Evolutionary conservation across 2,113 vertebrate genomes (phyloP), one percentile per base, ranked within the genome.

Genomic region (Leucosticte australis): DNA sequence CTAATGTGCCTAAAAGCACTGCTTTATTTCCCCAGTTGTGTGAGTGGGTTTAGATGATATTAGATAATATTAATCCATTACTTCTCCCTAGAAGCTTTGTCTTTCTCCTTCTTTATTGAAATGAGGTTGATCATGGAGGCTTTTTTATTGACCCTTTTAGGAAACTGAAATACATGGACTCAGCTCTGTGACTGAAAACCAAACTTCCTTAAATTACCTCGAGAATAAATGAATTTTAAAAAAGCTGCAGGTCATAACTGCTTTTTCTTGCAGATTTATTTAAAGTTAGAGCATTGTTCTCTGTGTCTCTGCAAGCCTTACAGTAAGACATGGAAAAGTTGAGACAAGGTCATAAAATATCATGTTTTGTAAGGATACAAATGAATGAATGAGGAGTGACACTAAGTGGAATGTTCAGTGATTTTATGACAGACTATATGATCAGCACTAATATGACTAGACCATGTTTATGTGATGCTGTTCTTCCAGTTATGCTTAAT

Each of bases 401-500:
- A 88, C 42, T 47, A 39, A 76, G 37, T 37, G 71, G 35, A 62
- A 90, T 30, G 17, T 74, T 79, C 69, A 70, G 73, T 71, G n/a
- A 44, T 87, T 90, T 89, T 92, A 53, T 87, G 90, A 59, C 71
- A 87, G 42, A 56, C 42, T 81, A 53, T 27, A 27, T 30, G 7
- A 52, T 83, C 42, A 81, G 27, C 46, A 53, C 28, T 94, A 89
- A 69, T 67, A 27, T 49, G 67, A 81, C 31, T 60, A 71, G 23
- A 68, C 60, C 46, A 20, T 69, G 46, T 77, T 87, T 87, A 56
- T 18, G 2, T 85, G 74, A 59, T 95, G 49, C 33, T 89, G 63
- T 77, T 74, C 76, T 97, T 97, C 53, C 79, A 99, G 99, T 97
- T 99, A 17, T 99, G 99, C 94, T 96, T 99, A 69, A 99, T 99